Base-by-base conservation (phyloP, 1,140 invertebrate genomes). In the Parasteatoda tepidariorum region DNA sequence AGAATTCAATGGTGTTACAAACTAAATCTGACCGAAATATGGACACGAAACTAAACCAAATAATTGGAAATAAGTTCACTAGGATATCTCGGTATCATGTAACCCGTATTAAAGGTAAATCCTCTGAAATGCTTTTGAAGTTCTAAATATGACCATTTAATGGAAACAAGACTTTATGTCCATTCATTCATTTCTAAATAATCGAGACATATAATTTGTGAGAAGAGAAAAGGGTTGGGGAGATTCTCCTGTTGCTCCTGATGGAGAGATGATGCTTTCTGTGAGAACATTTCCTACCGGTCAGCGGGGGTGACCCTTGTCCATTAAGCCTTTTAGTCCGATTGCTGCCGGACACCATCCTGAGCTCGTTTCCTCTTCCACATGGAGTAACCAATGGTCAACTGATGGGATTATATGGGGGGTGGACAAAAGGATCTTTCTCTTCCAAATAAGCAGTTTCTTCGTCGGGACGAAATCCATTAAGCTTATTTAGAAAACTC, bases 251-350 rank as follows among this genome's bases (percentile, higher is more conserved):
- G 74, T 64, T 76, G 59, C 30, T 48, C 24, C n/a, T 59, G 64
- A 79, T 73, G 62, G 64, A 59, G 31, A 67, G 76, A 79, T 79
- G 30, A 26, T 79, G 73, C 33, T 64, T 5, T n/a, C 11, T 28
- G 64, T 11, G 11, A 28, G 59, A 34, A 59, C 30, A 38, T 38
- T 79, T 68, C 73, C 73, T 64, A 48, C 22, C 48, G 30, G 55
- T 75, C 71, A 62, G 55, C 33, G 55, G 71, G 55, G 71, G 33
- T 75, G 71, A 75, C 71, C 76, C 76, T 76, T 64, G 61, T 76
- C 74, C 76, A 79, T 79, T 79, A 79, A 79, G 76, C 76, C 76
- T 79, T 79, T 79, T 67, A 68, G 76, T 68, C 62, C 76, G 76
- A 79, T 68, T 68, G 64, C 62, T 55, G 26, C 41, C 33, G 31